A percentile compares a stretch with the other conserved stretches of the same genome.
These are phyloP conservation scores for Drosophila falleni DNA, from an alignment of 2,888 invertebrate species.

Conservation along the genomic window DNA sequence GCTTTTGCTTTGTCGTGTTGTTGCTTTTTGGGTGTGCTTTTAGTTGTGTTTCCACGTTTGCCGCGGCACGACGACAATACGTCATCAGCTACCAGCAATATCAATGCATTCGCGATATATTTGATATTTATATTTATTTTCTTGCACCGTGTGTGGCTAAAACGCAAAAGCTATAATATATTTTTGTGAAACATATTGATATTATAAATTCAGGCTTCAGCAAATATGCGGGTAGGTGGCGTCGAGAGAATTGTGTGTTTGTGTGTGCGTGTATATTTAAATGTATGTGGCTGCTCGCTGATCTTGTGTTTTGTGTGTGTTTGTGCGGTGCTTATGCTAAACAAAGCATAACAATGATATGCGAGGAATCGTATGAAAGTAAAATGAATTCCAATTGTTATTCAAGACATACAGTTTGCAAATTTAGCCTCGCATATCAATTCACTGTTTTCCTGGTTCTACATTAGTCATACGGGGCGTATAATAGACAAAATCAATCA, in stretches of 20 bases:
- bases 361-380: slow-evolving; percentile 6
- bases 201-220: slow-evolving; percentile 41
- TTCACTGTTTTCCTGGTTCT: slow-evolving; percentile 10
- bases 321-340: slow-evolving; percentile 37
- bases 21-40: slow-evolving; percentile 55
- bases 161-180: slow-evolving; percentile 10
- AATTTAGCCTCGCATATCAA: slow-evolving; percentile 23
- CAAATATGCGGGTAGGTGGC: slow-evolving; percentile 73
- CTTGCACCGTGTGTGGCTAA: slow-evolving; percentile 20
- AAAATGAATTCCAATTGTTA: slow-evolving; percentile 31
- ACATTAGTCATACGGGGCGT: neutral
- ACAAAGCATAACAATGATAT: slow-evolving; percentile 46
- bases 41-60: slow-evolving; percentile 65
- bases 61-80: slow-evolving; percentile 55
- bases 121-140: slow-evolving; percentile 14
- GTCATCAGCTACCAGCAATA: slow-evolving; percentile 35
- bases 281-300: slow-evolving; percentile 13
- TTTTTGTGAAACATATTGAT: slow-evolving; percentile 28
- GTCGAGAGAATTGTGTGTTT: slow-evolving; percentile 9
- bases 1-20: slow-evolving; percentile 39
- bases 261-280: slow-evolving; percentile 1
- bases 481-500: slow-evolving; percentile 2
- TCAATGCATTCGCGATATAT: slow-evolving; percentile 34
- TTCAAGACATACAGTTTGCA: slow-evolving; percentile 15
- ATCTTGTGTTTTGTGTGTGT: slow-evolving; percentile 36